A percentile compares a stretch with the other conserved stretches of the same genome.
phyloP scores from a whole-genome alignment of 2,113 vertebrate genomes.

The Astatoreochromis straeleni region DNA sequence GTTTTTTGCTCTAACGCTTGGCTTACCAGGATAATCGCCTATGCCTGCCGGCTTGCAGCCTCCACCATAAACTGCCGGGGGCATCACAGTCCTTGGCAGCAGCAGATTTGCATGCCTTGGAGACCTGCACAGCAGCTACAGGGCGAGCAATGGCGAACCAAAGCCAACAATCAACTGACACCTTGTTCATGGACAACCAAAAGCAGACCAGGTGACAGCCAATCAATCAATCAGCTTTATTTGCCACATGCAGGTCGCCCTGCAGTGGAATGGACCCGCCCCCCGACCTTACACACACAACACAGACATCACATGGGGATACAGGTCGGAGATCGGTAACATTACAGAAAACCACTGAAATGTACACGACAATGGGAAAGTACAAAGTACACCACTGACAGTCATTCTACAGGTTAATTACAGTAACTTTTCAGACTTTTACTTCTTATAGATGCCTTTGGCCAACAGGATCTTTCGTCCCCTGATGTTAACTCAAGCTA shows the following conservation, averaged over 20 bases:
- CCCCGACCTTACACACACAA: background rate
- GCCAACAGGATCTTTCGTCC: background rate
- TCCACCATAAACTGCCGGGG: background rate
- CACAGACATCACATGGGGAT: background rate
- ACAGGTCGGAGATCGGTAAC: background rate
- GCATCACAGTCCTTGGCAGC: background rate
- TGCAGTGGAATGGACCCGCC: background rate
- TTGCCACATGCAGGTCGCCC: background rate
- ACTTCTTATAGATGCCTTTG: background rate
- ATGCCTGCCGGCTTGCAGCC: background rate
- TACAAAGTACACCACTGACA: background rate
- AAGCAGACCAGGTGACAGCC: background rate
- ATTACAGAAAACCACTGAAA: background rate
- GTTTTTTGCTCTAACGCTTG: background rate
- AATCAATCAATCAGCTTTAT: background rate
- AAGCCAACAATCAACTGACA: background rate
- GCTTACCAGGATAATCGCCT: fast-evolving
- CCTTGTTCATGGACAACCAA: background rate
- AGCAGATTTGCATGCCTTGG: fast-evolving
- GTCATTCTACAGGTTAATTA: background rate
- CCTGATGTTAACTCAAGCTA: background rate
- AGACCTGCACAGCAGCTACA: background rate
- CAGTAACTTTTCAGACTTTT: background rate
- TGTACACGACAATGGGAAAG: background rate
- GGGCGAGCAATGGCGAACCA: background rate